Evolutionary conservation across 2,797 vertebrate species (phyloP).

Genomic region (Ctenochaetus hawaiiensis): DNA sequence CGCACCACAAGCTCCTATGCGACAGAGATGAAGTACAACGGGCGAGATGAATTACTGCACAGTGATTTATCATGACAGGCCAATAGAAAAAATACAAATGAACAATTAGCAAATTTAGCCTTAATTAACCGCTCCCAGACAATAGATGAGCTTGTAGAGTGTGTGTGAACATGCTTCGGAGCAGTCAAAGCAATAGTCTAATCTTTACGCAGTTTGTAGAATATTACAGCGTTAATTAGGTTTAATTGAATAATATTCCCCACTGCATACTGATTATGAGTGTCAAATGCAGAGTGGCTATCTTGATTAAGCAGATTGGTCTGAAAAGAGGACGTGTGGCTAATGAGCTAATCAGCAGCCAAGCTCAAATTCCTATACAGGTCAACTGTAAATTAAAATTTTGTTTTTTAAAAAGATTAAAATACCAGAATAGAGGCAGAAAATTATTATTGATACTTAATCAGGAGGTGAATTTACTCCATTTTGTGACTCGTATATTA

Average conservation of each 20-base stretch:
- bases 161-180: slow-evolving; percentile 71
- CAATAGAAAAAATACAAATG: slow-evolving; percentile 84
- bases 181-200: slow-evolving; percentile 67
- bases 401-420: slow-evolving; percentile 2
- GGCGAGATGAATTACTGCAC: slow-evolving; percentile 73
- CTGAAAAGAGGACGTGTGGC: slow-evolving; percentile 33
- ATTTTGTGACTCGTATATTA: neutral
- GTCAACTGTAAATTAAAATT: slow-evolving; percentile 18
- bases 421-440: neutral
- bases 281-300: slow-evolving; percentile 69
- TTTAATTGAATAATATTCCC: slow-evolving; percentile 82
- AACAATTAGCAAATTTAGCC: slow-evolving; percentile 83
- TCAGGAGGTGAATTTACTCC: neutral
- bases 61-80: slow-evolving; percentile 80
- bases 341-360: slow-evolving; percentile 29
- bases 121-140: slow-evolving; percentile 80
- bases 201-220: slow-evolving; percentile 72
- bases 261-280: slow-evolving; percentile 71
- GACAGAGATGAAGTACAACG: slow-evolving; percentile 81
- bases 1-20: slow-evolving; percentile 60
- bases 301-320: slow-evolving; percentile 65
- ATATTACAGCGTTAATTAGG: slow-evolving; percentile 83
- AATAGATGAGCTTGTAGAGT: slow-evolving; percentile 76
- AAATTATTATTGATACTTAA: neutral
- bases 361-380: slow-evolving; percentile 52